A percentile compares a stretch with the other conserved stretches of the same genome.
phyloP scores from a whole-genome alignment of 2,888 invertebrate genomes.

The Polymixis lichenea region DNA sequence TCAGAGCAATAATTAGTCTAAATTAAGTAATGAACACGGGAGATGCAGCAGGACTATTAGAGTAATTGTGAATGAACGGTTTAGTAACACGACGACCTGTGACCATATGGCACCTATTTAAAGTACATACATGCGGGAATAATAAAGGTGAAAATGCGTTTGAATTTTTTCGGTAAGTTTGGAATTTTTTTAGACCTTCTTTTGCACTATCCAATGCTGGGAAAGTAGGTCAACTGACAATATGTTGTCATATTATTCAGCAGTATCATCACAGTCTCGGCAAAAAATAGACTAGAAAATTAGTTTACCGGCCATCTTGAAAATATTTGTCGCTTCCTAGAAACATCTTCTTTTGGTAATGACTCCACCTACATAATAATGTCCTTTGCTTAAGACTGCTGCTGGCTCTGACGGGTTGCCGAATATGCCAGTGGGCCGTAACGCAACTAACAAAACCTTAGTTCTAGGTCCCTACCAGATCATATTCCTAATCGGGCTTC shows the following conservation, averaged over 20 bases:
- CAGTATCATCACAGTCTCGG: neutral
- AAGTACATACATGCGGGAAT: constrained; percentile 19
- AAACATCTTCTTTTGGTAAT: neutral
- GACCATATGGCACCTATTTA: constrained; percentile 49
- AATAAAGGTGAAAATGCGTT: constrained; percentile 42
- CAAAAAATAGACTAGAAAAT: neutral
- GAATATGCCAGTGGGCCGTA: neutral
- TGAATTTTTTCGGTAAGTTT: constrained; percentile 45
- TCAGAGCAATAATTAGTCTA: constrained; percentile 60
- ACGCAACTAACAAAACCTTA: neutral
- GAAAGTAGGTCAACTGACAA: neutral
- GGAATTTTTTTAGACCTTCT: neutral
- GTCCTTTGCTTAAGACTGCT: neutral
- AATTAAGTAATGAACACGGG: constrained; percentile 62
- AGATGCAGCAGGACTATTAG: constrained; percentile 56
- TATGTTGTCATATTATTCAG: neutral
- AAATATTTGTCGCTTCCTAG: neutral
- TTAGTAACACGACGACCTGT: constrained; percentile 55
- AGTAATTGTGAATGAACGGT: constrained; percentile 57
- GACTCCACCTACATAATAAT: no score
- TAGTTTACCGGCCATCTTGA: neutral
- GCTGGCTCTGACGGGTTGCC: neutral
- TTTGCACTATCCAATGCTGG: neutral
- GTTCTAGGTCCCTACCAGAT: constrained; percentile 49
- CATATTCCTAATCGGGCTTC: constrained; percentile 48